Evolutionary conservation across 2,888 invertebrate species (phyloP).

Genomic region (Coelopa pilipes): DNA sequence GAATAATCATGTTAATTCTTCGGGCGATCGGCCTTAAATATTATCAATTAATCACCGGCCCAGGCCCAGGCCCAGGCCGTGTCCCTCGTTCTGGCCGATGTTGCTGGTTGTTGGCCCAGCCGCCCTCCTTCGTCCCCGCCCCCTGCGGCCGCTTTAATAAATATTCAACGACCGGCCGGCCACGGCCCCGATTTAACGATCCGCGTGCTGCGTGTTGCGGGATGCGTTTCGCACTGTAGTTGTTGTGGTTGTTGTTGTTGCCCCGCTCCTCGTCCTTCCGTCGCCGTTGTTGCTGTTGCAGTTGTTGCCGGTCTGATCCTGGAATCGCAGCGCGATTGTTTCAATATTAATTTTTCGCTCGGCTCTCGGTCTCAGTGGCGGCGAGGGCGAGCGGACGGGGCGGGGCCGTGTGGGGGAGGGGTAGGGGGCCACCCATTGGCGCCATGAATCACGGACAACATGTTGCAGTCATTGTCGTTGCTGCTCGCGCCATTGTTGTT

Average conservation of each 20-base stretch:
- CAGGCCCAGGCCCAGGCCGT: neutral
- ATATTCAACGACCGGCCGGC: too few species aligned
- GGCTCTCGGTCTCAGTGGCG: neutral
- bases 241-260: neutral
- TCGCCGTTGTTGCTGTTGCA: neutral
- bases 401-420: neutral
- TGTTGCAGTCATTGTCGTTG: neutral
- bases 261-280: neutral
- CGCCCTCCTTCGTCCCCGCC: too few species aligned
- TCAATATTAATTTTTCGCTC: conserved; percentile 19
- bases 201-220: neutral
- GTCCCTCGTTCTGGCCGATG: too few species aligned
- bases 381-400: neutral
- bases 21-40: conserved; percentile 60
- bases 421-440: neutral
- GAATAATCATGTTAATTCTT: conserved; percentile 58
- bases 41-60: conserved; percentile 56
- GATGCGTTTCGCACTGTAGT: neutral
- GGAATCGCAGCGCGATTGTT: neutral
- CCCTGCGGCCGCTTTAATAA: too few species aligned
- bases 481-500: neutral
- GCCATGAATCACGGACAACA: conserved; percentile 14
- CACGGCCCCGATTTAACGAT: too few species aligned
- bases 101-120: too few species aligned
- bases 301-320: neutral